Evolutionary conservation across 2,113 vertebrate species (phyloP).

Genomic region (Andinoacara biseriatus): DNA sequence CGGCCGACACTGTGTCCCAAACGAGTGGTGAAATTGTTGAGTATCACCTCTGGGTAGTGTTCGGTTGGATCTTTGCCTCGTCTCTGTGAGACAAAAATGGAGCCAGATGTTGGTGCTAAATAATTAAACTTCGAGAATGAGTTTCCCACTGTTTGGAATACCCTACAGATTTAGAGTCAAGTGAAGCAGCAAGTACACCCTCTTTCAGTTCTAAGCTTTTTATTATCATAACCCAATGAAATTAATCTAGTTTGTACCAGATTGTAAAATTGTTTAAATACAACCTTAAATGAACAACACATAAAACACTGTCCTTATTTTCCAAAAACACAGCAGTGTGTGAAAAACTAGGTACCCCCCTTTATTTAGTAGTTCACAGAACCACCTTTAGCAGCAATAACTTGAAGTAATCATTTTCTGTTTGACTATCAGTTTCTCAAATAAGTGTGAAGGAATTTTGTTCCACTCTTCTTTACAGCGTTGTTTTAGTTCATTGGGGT

Average conservation of each 20-base stretch:
- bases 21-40: slow-evolving; percentile 95
- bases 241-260: fast-evolving
- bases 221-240: neutral
- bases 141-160: neutral
- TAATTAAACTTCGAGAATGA: neutral
- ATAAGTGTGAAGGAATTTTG: neutral
- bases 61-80: slow-evolving; percentile 91
- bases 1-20: slow-evolving; percentile 93
- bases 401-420: neutral
- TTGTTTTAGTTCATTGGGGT: too few species aligned
- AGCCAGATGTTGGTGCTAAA: neutral
- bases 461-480: too few species aligned
- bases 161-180: neutral
- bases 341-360: fast-evolving
- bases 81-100: slow-evolving; percentile 75
- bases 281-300: neutral
- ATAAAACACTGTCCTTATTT: too few species aligned
- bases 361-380: neutral
- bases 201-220: neutral
- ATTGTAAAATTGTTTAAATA: neutral
- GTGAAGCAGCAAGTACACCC: neutral
- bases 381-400: neutral
- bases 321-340: neutral
- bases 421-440: neutral
- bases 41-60: slow-evolving; percentile 92